Evolutionary conservation across 2,888 invertebrate species (phyloP).

Genomic region (Stegana nigrithorax): DNA sequence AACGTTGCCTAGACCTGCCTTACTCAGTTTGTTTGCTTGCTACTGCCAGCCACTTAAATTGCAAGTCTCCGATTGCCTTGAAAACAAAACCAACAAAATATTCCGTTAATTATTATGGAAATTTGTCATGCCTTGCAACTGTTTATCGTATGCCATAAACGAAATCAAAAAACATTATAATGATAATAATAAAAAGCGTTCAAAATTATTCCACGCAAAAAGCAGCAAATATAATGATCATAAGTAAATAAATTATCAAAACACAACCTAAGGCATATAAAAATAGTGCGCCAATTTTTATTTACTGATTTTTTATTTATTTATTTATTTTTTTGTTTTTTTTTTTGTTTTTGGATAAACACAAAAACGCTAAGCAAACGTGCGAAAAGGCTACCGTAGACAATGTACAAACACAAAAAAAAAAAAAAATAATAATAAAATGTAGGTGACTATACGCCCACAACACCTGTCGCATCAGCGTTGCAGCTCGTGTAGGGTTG

Average conservation of each 20-base stretch:
- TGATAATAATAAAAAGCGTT: too few species aligned
- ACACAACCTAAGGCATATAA: too few species aligned
- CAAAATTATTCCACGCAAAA: too few species aligned
- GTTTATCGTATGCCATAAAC: neutral
- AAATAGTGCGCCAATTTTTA: too few species aligned
- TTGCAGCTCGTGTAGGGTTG: too few species aligned
- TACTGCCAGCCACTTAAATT: too few species aligned
- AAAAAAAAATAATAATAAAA: neutral
- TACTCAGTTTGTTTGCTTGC: too few species aligned
- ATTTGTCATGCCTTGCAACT: neutral
- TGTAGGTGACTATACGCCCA: slow-evolving; percentile 4
- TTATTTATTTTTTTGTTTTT: neutral
- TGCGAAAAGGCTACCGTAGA: neutral
- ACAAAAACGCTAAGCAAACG: neutral
- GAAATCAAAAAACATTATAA: neutral
- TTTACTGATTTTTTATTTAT: neutral
- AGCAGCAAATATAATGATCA: too few species aligned
- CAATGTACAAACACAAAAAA: slow-evolving; percentile 32
- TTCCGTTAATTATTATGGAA: neutral
- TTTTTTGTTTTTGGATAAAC: neutral
- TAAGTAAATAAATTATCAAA: too few species aligned
- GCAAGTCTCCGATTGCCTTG: too few species aligned
- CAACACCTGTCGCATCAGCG: neutral
- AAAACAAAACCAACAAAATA: neutral
- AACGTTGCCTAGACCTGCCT: too few species aligned